Conservation (phyloP, 2,797 vertebrate genomes). For the Notolepis coatsorum region DNA sequence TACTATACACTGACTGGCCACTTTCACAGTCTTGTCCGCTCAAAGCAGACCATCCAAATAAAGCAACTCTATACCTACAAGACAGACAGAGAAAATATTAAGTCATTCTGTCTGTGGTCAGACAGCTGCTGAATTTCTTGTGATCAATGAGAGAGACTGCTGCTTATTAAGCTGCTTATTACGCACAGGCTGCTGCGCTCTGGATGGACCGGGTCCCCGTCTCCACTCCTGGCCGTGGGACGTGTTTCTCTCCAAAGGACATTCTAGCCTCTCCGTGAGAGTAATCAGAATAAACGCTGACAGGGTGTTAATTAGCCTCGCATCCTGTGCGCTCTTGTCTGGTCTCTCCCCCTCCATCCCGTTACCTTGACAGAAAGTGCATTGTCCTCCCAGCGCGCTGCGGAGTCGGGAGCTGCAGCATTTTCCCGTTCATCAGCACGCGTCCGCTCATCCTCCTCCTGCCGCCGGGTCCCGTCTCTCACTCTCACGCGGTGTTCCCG, state of each 20-base stretch:
- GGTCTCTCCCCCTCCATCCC: slow-evolving; percentile 29
- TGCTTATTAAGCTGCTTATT: too few species aligned
- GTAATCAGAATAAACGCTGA: slow-evolving; percentile 21
- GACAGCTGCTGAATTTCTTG: slow-evolving; percentile 30
- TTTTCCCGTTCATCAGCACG: slow-evolving; percentile 83
- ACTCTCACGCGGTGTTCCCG: slow-evolving; percentile 66
- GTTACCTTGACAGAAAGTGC: slow-evolving; percentile 85
- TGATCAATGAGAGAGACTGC: slow-evolving; percentile 68
- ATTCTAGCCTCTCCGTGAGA: background rate
- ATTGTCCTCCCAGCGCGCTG: slow-evolving; percentile 82
- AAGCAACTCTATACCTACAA: too few species aligned
- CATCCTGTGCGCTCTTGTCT: slow-evolving; percentile 22
- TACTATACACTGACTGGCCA: background rate
- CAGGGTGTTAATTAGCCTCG: slow-evolving; percentile 24
- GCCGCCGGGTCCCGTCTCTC: too few species aligned
- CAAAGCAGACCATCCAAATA: too few species aligned
- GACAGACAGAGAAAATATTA: too few species aligned
- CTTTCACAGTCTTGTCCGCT: too few species aligned
- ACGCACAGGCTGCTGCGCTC: slow-evolving; percentile 51
- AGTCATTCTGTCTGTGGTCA: too few species aligned
- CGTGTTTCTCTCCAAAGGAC: background rate
- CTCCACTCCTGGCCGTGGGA: background rate
- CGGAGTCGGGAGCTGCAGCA: slow-evolving; percentile 79
- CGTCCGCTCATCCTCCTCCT: slow-evolving; percentile 79
- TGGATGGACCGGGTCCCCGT: background rate